Evolutionary conservation across 1,140 invertebrate genomes (phyloP), one percentile per base, ranked within the genome.

Genomic region (Mamestra configurata): DNA sequence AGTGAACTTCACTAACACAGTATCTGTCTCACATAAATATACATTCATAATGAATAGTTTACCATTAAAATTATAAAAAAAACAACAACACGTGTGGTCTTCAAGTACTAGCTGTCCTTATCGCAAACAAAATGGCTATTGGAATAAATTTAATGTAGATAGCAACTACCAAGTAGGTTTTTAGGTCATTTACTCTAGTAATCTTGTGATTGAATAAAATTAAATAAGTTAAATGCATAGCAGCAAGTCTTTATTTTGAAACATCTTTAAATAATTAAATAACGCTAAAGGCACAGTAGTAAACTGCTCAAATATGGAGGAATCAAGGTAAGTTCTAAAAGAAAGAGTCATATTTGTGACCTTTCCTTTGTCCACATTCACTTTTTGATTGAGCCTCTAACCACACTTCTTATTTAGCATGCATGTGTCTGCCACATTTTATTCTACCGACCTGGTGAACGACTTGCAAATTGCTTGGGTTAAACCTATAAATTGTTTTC

Each of bases 131-230:
- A 79, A 79, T 55, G 37, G 20, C 22, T 64, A 61, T 43, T 71
- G 35, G 77, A 59, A 79, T 79, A 35, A 27, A 53, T 72, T 61
- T 35, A 15, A 72, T 46, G 37, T 68, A 49, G 57, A 79, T 64
- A 79, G 77, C 37, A 61, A 72, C 49, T 20, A 24, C 6, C 40
- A 79, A 68, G 20, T 76, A 55, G 79, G 79, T 80, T 75, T 75
- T 76, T 80, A 43, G 79, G 61, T 55, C 71, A 75, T 72, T 49
- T 68, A 71, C 24, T 49, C 13, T 71, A 31, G 43, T 31, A 27
- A 51, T 51, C 66, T 71, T 35, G 18, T 27, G 18, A 66, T 66
- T 43, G 61, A 13, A 40, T 31, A 31, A 3, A 31, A 5, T 31
- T 31, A 31, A 31, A 31, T 31, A n/a, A n/a, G n/a, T n/a, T n/a